A percentile compares a stretch with the other conserved stretches of the same genome.
These are phyloP conservation scores for Bradypus variegatus DNA, from an alignment of 2,797 vertebrate species.

Conservation along the genomic window DNA sequence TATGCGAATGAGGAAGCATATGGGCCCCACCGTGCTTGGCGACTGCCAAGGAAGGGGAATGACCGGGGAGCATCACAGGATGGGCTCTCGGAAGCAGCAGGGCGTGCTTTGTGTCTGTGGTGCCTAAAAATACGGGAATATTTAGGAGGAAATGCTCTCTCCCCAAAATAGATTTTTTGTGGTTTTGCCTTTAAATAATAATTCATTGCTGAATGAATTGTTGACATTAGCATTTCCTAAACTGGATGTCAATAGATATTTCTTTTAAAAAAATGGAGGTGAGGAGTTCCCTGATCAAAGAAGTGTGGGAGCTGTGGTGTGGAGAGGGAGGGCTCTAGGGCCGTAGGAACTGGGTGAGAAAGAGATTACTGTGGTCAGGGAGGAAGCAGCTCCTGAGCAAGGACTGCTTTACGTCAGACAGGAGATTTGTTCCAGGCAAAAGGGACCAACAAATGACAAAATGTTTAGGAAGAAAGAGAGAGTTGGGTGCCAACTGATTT, in stretches of 20 bases:
- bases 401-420: not conserved
- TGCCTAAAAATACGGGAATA: not conserved
- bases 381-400: not conserved
- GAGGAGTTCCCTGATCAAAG: not conserved
- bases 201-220: not conserved
- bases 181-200: conserved; percentile 24
- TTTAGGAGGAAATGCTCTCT: not conserved
- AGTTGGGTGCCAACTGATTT: not conserved
- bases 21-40: not conserved
- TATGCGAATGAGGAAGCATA: not conserved
- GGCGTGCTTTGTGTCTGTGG: not conserved
- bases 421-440: not conserved
- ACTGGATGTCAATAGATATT: not conserved
- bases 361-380: not conserved
- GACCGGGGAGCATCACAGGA: not conserved
- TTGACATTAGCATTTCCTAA: not conserved
- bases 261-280: not conserved
- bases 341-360: not conserved
- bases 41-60: not conserved
- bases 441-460: not conserved
- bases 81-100: not conserved
- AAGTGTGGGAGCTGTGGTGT: not conserved
- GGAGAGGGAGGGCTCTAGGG: not conserved
- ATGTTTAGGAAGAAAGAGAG: not conserved
- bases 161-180: not conserved